These are phyloP conservation scores for Drosophila subobscura DNA, from an alignment of 1,140 invertebrate genomes.

Conservation along the genomic window DNA sequence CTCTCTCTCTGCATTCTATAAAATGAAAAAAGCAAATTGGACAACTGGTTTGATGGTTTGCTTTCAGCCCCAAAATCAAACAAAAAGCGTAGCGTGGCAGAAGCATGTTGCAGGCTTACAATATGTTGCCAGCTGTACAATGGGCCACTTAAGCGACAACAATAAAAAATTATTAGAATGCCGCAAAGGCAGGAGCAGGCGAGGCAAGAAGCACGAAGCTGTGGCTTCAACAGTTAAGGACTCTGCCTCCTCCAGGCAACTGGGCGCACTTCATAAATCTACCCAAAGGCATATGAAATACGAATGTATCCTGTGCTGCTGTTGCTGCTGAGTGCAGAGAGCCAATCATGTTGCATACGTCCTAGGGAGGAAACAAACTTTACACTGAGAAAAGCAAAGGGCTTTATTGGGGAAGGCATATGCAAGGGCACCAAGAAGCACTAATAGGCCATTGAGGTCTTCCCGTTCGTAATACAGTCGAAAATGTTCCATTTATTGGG, in stretches of 20 bases:
- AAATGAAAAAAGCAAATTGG: slow-evolving; percentile 28
- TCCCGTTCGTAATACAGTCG: too few relatives aligned
- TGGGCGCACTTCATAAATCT: slow-evolving; percentile 71
- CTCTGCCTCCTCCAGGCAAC: slow-evolving; percentile 29
- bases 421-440: too few relatives aligned
- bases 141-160: slow-evolving; percentile 77
- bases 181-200: slow-evolving; percentile 56
- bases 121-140: slow-evolving; percentile 79
- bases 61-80: slow-evolving; percentile 12
- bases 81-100: slow-evolving; percentile 27
- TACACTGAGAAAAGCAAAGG: slow-evolving; percentile 15
- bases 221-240: slow-evolving; percentile 21
- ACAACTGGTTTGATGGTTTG: slow-evolving; percentile 24
- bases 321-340: slow-evolving; percentile 45
- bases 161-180: slow-evolving; percentile 80
- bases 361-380: slow-evolving; percentile 17
- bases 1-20: not conserved
- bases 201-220: slow-evolving; percentile 23
- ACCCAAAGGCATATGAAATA: slow-evolving; percentile 74
- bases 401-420: too few relatives aligned
- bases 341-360: slow-evolving; percentile 72
- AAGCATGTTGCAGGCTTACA: slow-evolving; percentile 46
- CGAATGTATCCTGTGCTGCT: slow-evolving; percentile 64
- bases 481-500: too few relatives aligned
- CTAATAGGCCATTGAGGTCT: too few relatives aligned